Evolutionary conservation across 2,113 vertebrate genomes (phyloP).

Genomic region (Cinclus cinclus): DNA sequence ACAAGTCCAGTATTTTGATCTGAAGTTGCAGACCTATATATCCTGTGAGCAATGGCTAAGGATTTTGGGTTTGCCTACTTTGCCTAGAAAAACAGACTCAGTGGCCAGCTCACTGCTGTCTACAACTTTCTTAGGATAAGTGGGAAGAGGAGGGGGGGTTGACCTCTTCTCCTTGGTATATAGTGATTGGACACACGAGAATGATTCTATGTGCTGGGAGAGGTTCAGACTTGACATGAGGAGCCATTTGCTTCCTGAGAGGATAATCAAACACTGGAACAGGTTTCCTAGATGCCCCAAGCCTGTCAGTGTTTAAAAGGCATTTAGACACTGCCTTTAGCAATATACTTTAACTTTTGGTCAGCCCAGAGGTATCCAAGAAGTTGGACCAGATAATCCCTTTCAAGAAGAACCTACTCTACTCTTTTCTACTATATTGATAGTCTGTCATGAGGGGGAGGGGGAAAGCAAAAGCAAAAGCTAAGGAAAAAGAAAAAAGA

Average conservation of each 20-base stretch:
- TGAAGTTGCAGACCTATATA: background rate
- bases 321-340: background rate
- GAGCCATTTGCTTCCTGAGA: background rate
- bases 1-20: background rate
- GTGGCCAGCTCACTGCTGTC: accelerated
- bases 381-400: background rate
- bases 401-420: background rate
- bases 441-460: accelerated
- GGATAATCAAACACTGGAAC: background rate
- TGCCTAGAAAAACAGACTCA: background rate
- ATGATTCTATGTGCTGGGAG: too few relatives aligned
- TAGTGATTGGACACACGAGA: accelerated
- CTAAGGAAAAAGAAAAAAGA: background rate
- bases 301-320: background rate
- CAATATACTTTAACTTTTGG: background rate
- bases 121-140: background rate
- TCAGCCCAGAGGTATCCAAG: background rate
- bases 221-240: background rate
- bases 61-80: background rate
- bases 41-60: background rate
- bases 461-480: background rate
- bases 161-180: background rate
- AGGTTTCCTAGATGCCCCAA: background rate
- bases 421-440: background rate
- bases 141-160: background rate